Conservation (phyloP, 2,888 invertebrate species). For the Zygogramma bicolorata region DNA sequence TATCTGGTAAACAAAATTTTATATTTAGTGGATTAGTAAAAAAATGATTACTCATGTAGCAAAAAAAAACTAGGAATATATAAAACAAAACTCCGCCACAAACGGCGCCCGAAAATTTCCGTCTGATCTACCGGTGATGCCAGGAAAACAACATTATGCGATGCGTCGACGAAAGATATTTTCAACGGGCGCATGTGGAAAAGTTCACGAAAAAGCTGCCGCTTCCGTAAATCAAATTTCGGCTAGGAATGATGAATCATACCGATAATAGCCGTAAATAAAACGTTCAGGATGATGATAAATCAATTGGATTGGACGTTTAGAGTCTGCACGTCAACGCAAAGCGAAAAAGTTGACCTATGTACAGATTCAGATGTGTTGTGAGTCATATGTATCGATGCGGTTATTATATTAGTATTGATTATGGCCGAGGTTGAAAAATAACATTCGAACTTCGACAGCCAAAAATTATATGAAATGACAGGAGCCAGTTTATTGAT, state of each 20-base stretch:
- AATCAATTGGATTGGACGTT: slow-evolving; percentile 20
- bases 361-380: not conserved
- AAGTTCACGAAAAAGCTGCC: not conserved
- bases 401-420: slow-evolving; percentile 10
- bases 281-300: not conserved
- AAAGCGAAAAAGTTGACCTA: not conserved
- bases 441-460: not conserved
- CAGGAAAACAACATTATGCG: no score
- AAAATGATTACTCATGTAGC: no score
- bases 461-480: no score
- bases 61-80: no score
- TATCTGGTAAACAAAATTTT: no score
- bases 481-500: no score
- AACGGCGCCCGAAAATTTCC: no score
- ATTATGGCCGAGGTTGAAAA: not conserved
- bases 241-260: not conserved
- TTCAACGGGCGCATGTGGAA: no score
- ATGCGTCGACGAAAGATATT: no score
- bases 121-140: no score
- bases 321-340: slow-evolving; percentile 4
- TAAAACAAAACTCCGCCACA: no score
- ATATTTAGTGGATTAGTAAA: no score
- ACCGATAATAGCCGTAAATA: not conserved
- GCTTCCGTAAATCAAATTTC: not conserved
- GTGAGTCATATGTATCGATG: not conserved